phyloP scores from a whole-genome alignment of 2,113 vertebrate species.

The Chaetops frenatus region DNA sequence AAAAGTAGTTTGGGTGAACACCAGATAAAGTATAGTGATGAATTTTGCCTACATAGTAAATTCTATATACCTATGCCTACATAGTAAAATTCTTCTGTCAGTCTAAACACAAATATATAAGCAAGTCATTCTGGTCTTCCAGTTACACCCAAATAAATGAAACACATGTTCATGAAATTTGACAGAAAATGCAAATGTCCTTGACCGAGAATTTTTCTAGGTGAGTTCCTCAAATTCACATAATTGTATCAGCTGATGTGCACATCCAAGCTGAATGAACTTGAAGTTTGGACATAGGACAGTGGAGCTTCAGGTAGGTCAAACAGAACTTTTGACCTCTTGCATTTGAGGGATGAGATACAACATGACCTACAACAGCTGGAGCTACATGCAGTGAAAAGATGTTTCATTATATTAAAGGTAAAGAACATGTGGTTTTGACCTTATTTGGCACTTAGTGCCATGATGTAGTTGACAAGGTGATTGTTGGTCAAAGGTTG shows the following conservation, averaged over 20 bases:
- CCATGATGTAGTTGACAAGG: not conserved
- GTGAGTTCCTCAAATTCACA: not conserved
- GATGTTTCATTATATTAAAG: not conserved
- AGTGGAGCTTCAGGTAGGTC: not conserved
- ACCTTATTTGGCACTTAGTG: not conserved
- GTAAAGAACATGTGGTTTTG: not conserved
- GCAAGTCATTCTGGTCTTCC: not conserved
- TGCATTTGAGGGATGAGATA: not conserved
- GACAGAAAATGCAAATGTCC: not conserved
- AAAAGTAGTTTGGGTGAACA: not conserved
- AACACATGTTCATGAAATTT: rapidly evolving
- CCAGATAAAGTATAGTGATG: not conserved
- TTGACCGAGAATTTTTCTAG: not conserved
- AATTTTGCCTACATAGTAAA: not conserved
- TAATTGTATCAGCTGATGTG: not conserved
- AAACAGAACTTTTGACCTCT: not conserved
- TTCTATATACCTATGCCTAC: too few relatives aligned
- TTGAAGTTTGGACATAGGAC: not conserved
- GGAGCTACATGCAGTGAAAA: not conserved
- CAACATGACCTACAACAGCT: not conserved
- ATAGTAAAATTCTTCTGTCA: not conserved
- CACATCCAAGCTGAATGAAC: not conserved
- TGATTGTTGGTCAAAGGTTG: not conserved
- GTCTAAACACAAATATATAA: not conserved
- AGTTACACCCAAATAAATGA: not conserved